Conservation (phyloP, 2,888 invertebrate species). For the Acronicta psi region DNA sequence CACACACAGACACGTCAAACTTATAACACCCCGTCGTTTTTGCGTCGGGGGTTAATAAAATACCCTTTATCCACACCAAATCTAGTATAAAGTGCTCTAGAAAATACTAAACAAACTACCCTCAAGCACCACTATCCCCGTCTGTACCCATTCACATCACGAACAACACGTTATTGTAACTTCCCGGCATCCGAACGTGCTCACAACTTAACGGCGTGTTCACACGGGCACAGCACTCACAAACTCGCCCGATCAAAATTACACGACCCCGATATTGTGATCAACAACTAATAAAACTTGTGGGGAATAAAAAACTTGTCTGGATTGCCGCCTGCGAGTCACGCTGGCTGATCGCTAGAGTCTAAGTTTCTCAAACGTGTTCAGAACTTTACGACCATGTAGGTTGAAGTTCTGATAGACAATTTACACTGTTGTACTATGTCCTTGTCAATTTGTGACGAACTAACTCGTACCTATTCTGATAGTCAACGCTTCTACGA, state of each 20-base stretch:
- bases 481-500: too few relatives aligned
- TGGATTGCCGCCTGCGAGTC: conserved; percentile 19
- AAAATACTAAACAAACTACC: background rate
- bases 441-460: background rate
- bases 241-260: conserved; percentile 26
- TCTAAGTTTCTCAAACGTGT: conserved; percentile 27
- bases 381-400: conserved; percentile 26
- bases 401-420: background rate
- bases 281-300: conserved; percentile 36
- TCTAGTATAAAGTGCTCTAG: too few relatives aligned
- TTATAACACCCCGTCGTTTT: too few relatives aligned
- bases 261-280: conserved; percentile 37
- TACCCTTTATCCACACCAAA: too few relatives aligned
- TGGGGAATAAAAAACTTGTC: conserved; percentile 22
- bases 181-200: conserved; percentile 34
- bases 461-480: too few relatives aligned
- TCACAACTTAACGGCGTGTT: conserved; percentile 34
- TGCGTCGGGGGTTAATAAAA: too few relatives aligned
- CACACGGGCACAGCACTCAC: conserved; percentile 33
- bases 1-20: too few relatives aligned
- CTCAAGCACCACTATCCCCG: conserved; percentile 8
- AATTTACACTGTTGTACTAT: conserved; percentile 4
- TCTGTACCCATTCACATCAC: conserved; percentile 38
- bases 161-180: conserved; percentile 39
- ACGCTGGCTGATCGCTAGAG: conserved; percentile 18